Conservation (phyloP, 2,113 vertebrate genomes). For the Riparia riparia region DNA sequence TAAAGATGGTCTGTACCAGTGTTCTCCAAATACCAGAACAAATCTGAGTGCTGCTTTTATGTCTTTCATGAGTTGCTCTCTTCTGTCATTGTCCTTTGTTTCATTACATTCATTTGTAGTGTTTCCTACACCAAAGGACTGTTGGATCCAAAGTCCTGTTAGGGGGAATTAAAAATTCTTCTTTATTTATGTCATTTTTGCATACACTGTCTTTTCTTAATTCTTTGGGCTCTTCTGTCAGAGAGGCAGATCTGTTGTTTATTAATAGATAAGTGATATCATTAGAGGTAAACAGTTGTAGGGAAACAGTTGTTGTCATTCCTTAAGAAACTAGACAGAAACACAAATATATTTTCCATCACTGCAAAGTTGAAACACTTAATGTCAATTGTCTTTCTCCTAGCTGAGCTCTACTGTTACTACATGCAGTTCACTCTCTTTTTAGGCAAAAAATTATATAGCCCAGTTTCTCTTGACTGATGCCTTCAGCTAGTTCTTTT, state of each 20-base stretch:
- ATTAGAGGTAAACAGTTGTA: not conserved
- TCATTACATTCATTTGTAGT: not conserved
- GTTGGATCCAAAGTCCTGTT: not conserved
- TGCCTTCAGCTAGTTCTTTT: not conserved
- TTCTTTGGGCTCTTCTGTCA: not conserved
- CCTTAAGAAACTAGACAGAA: not conserved
- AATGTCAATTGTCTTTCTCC: not conserved
- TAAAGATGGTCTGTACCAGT: not conserved
- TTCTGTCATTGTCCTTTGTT: not conserved
- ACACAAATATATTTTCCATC: not conserved
- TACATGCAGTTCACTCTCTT: not conserved
- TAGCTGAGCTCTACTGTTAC: not conserved
- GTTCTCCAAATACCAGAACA: not conserved
- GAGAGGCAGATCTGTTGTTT: not conserved
- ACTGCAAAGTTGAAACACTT: not conserved
- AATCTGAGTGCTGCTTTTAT: not conserved
- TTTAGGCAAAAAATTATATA: not conserved
- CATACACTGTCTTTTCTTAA: not conserved
- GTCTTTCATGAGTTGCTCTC: not conserved
- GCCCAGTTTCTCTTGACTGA: not conserved
- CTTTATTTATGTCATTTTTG: not conserved
- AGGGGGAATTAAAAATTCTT: not conserved
- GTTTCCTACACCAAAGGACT: not conserved
- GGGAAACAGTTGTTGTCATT: not conserved
- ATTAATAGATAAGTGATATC: not conserved